Percentiles rank a stretch among this genome's conserved stretches.
These are phyloP conservation scores for Pipistrellus nathusii DNA, from an alignment of 2,797 vertebrate genomes.

Conservation along the genomic window DNA sequence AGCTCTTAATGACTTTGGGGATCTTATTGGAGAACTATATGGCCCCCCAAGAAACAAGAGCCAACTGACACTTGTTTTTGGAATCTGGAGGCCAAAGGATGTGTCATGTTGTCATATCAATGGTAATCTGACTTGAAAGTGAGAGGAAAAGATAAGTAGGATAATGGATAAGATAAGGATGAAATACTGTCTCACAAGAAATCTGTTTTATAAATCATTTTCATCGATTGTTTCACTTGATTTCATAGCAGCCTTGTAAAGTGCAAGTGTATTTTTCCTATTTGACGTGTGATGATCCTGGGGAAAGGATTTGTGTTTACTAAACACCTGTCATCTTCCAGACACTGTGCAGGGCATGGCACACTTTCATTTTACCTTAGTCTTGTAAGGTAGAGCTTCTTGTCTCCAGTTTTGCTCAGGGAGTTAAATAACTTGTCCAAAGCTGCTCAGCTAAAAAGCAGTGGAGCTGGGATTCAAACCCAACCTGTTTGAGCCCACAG, in stretches of 20 bases:
- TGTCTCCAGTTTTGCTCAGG: conserved; percentile 35
- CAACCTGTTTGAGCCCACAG: neutral
- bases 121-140: conserved; percentile 66
- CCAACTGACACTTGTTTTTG: conserved; percentile 45
- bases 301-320: conserved; percentile 18
- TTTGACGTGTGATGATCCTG: conserved; percentile 17
- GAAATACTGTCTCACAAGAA: neutral
- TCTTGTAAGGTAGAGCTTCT: conserved; percentile 28
- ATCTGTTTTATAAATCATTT: conserved; percentile 36
- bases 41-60: neutral
- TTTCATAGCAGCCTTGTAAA: conserved; percentile 44
- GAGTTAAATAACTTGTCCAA: conserved; percentile 57
- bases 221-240: conserved; percentile 3
- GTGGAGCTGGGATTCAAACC: conserved; percentile 55
- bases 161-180: conserved; percentile 23
- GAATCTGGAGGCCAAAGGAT: conserved; percentile 42
- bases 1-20: conserved; percentile 26
- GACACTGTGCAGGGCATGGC: neutral
- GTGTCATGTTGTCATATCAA: conserved; percentile 49
- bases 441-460: conserved; percentile 34
- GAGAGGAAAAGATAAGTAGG: conserved; percentile 22
- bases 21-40: conserved; percentile 47
- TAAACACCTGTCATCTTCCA: neutral
- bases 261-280: neutral
- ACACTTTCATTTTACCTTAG: neutral